phyloP scores from a whole-genome alignment of 2,797 vertebrate genomes.

The Tapera naevia region DNA sequence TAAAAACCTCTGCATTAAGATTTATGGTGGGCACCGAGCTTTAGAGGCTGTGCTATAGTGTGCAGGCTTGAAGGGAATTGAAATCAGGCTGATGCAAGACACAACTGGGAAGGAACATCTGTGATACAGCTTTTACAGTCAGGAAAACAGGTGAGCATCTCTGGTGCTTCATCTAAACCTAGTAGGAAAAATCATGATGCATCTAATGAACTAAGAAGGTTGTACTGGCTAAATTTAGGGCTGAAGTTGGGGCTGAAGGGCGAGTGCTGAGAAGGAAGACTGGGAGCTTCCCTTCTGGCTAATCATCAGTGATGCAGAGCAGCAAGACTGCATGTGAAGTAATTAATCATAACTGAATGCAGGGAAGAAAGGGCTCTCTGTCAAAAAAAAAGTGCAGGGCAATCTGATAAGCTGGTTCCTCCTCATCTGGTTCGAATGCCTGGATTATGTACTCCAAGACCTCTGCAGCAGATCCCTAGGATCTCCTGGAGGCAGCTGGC shows the following conservation, averaged over 20 bases:
- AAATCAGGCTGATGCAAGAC: neutral
- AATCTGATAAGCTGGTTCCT: neutral
- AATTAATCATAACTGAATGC: conserved; percentile 7
- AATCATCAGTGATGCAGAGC: conserved; percentile 25
- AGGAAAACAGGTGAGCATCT: neutral
- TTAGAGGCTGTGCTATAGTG: neutral
- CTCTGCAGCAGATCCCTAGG: neutral
- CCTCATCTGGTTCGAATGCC: neutral
- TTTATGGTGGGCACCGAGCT: neutral
- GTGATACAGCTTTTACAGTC: neutral
- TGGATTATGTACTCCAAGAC: neutral
- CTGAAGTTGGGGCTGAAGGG: neutral
- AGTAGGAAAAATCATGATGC: neutral
- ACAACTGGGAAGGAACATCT: neutral
- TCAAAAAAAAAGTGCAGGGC: neutral
- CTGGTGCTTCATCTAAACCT: neutral
- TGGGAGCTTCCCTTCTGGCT: neutral
- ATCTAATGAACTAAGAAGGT: neutral
- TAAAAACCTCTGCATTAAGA: neutral
- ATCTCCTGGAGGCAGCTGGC: neutral
- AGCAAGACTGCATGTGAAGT: neutral
- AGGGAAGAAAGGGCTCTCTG: neutral
- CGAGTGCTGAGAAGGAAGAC: neutral
- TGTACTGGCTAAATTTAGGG: neutral
- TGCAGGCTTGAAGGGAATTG: neutral